Conservation (phyloP, 2,797 vertebrate species). For the Cyprinodon diabolis region DNA sequence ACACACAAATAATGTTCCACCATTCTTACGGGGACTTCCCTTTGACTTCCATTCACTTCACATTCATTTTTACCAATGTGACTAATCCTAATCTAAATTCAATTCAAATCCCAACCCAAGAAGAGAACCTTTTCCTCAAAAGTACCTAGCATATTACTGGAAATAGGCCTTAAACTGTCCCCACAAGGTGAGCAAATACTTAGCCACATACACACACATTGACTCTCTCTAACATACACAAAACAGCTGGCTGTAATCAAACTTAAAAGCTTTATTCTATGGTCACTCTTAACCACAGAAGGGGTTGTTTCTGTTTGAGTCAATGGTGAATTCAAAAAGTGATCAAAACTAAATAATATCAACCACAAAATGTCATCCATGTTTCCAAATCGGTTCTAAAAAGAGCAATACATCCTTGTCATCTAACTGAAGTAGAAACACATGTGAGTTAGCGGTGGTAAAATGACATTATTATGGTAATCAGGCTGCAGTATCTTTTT, state of each 20-base stretch:
- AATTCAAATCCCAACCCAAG: too few species aligned
- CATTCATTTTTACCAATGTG: too few species aligned
- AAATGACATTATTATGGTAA: background rate
- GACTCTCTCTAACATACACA: background rate
- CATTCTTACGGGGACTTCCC: too few species aligned
- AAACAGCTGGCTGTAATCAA: conserved; percentile 20
- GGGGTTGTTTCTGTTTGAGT: conserved; percentile 14
- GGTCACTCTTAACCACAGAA: conserved; percentile 9
- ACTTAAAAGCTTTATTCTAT: conserved; percentile 22
- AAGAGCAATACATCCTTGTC: conserved; percentile 3
- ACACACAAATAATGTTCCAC: background rate
- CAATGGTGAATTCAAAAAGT: background rate
- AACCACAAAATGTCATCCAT: conserved; percentile 5
- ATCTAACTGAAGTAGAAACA: conserved; percentile 10
- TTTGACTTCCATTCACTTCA: too few species aligned
- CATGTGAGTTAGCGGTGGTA: background rate
- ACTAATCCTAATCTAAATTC: too few species aligned
- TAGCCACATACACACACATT: background rate
- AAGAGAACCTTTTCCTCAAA: too few species aligned
- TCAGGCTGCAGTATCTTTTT: background rate
- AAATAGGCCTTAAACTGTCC: too few species aligned
- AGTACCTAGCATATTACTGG: too few species aligned
- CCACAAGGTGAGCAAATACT: too few species aligned
- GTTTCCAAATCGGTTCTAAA: background rate
- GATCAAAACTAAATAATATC: conserved; percentile 1